Evolutionary conservation across 2,888 invertebrate genomes (phyloP), one percentile per base, ranked within the genome.

Genomic region (Osmoderma eremita): DNA sequence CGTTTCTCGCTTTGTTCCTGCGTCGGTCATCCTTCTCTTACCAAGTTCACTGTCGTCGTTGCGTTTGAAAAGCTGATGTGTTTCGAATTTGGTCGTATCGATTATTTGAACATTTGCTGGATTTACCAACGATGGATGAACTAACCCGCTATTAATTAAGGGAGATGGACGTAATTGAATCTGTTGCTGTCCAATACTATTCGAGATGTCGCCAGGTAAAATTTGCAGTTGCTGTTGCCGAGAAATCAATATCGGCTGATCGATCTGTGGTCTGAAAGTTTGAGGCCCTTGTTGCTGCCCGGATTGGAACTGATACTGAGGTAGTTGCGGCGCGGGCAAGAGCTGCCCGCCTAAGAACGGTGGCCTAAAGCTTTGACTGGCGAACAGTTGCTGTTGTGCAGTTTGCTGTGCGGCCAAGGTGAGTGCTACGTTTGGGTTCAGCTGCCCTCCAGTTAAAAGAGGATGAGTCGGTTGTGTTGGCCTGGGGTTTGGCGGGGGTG

Each of bases 271-370:
- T 41, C 48, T 53, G 53, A 71, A 71, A 1, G 70, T 71, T 53
- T 73, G 72, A 58, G 70, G 67, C 17, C 70, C 36, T 58, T 67
- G 68, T 5, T 51, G 62, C 36, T 56, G 58, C 6, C 58, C 50
- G 38, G 13, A 10, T 49, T 67, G 64, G 38, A 64, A 30, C 15
- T 56, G 64, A 8, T 17, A 45, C 22, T 69, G 69, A 15, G 70
- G 54, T 15, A 75, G 67, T 67, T 75, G 78, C 68, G 74, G 75
- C 5, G 71, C 72, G 13, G 81, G 78, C 50, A 80, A 65, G 50
- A 90, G 85, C 78, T 90, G 90, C 0, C 90, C 90, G 74, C 90
- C 89, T 0, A 87, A 80, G 69, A 87, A 88, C 74, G 87, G 87
- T 62, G 86, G 85, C 70, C 86, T 85, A 48, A 84, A 81, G 68